Evolutionary conservation across 2,113 vertebrate genomes (phyloP), one percentile per base, ranked within the genome.

Genomic region (Shinisaurus crocodilurus): DNA sequence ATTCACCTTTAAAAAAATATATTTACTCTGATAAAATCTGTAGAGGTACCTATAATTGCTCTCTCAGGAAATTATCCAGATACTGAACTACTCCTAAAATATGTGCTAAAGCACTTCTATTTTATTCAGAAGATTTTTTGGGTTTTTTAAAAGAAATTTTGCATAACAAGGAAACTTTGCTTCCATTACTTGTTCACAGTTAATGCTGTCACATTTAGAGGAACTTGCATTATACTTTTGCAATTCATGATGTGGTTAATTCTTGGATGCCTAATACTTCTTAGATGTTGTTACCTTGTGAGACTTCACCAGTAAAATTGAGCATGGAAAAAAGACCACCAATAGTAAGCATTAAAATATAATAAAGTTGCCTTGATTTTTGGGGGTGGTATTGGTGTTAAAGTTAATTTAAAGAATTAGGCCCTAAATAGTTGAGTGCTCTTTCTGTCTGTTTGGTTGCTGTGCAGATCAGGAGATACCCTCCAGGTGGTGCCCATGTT

Each of bases 21-120:
- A 95, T 91, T 96, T 94, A 93, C 63, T 91, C 25, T 92, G 82
- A 37, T 63, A 94, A 94, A 65, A 89, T 40, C 57, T 94, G 93
- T 72, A 90, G 91, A 91, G 79, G n/a, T 92, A 54, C 81, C 2
- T 69, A 90, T 95, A 97, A 94, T 93, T 96, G 93, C 93, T 92
- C 86, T 93, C 74, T 74, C 2, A 90, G 93, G 91, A 96, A 94
- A 94, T 90, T 94, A 94, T 92, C 43, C 86, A 67, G 50, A 92
- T 88, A 88, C 25, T 91, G 8, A 34, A 43, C 43, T 96, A 88
- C 2, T 48, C 87, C 81, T 95, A 94, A 93, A 89, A 54, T 87
- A 77, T 81, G 6, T 12, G 92, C 37, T 89, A 23, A 60, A 70
- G 57, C 54, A 6, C 37, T 87, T 83, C 5, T 48, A 74, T 63